Evolutionary conservation across 2,797 vertebrate genomes (phyloP).

Genomic region (Micrastur ruficollis): DNA sequence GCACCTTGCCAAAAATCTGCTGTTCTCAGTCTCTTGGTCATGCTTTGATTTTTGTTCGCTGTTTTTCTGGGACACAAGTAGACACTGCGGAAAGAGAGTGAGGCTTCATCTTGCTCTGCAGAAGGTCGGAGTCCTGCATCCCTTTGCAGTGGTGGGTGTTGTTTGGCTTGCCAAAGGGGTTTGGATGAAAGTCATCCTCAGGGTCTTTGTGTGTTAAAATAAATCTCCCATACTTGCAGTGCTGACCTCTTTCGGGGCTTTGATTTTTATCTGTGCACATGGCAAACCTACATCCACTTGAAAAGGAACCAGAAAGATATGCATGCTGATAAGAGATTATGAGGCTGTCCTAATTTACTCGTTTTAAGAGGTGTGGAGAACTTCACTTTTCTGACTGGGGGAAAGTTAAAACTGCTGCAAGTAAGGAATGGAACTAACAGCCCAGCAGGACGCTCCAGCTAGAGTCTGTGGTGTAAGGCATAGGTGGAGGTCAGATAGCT

Average conservation of each 20-base stretch:
- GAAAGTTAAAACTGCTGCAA: neutral
- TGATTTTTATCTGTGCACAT: neutral
- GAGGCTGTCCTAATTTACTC: neutral
- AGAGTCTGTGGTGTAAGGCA: neutral
- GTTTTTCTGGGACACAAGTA: neutral
- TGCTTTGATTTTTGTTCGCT: neutral
- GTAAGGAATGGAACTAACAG: neutral
- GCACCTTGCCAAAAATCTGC: neutral
- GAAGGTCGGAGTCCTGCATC: neutral
- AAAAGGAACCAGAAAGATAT: neutral
- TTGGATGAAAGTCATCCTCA: neutral
- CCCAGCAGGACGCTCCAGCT: neutral
- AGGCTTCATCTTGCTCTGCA: neutral
- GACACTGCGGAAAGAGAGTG: accelerated
- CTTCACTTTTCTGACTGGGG: neutral
- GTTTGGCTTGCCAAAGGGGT: neutral
- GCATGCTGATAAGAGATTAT: neutral
- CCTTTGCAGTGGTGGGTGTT: neutral
- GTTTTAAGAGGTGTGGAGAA: neutral
- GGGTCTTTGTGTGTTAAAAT: neutral
- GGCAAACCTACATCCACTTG: neutral
- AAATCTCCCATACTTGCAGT: neutral
- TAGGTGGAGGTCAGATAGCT: neutral
- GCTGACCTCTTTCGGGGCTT: neutral
- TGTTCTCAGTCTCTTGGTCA: neutral